Base-by-base conservation (phyloP, 2,797 vertebrate genomes). In the Xyrichtys novacula region DNA sequence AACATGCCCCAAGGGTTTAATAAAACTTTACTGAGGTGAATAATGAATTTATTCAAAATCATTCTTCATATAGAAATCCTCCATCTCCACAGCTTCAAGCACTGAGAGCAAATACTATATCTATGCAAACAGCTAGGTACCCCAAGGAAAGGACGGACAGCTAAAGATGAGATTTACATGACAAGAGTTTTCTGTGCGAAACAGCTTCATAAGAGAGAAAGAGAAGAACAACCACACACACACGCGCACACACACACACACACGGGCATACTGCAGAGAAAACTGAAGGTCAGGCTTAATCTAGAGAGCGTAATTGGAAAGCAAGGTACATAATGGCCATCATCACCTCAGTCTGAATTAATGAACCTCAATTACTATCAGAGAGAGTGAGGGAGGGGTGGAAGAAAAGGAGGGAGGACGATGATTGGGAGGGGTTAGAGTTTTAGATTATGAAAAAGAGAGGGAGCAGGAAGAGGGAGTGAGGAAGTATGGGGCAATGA, bases 261-360 rank as follows among this genome's bases (percentile, higher is more conserved):
- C 73, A 59, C 65, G 62, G 55, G 70, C 73, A 85, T 86, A 87
- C 80, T 60, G 86, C 93, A 92, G 92, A 94, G 95, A 95, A 93
- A 94, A 94, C 96, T 96, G 96, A 97, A 99, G 98, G 97, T 99
- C 96, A 97, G 95, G 96, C 96, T 96, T 97, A 97, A 99, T 98
- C 98, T 98, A 97, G 96, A 97, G 95, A 95, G 95, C 94, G 95
- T 98, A 99, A 99, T 99, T 99, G 96, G 96, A 96, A 98, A 97
- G 97, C 96, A 96, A 95, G 94, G 95, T 96, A 98, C 96, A 96
- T 97, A 98, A 98, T 96, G 96, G 96, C 96, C 96, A 96, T 96
- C 96, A 97, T 98, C 95, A 94, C 95, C 96, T 95, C 96, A 95
- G 95, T 96, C 94, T 94, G 96, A 96, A 97, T 97, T 97, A 97